A percentile compares a stretch with the other conserved stretches of the same genome.
Conservation (phyloP, 1,140 invertebrate genomes). For the Tenebrio molitor region DNA sequence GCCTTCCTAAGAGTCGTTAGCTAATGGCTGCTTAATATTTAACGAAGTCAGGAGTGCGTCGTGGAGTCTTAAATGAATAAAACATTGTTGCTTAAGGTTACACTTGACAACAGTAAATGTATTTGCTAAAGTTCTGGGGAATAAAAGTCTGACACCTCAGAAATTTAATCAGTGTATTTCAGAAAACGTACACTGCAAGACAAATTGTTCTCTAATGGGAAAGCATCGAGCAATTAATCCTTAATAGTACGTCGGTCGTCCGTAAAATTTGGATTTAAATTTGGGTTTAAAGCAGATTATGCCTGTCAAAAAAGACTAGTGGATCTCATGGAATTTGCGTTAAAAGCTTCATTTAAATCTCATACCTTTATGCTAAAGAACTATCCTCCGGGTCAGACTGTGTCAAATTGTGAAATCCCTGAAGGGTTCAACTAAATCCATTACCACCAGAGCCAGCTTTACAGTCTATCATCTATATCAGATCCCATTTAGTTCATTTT, state of each 20-base stretch:
- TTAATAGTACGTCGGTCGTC: conserved; percentile 24
- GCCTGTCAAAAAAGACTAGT: conserved; percentile 28
- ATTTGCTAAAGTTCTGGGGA: conserved; percentile 40
- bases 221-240: conserved; percentile 30
- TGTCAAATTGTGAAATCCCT: conserved; percentile 31
- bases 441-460: conserved; percentile 24
- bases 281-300: conserved; percentile 28
- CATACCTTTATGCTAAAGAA: conserved; percentile 38
- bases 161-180: conserved; percentile 44
- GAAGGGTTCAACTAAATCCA: conserved; percentile 33
- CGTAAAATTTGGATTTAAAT: conserved; percentile 34
- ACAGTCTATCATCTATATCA: conserved; percentile 23
- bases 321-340: conserved; percentile 20
- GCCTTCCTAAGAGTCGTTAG: conserved; percentile 42
- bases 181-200: conserved; percentile 28
- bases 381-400: conserved; percentile 28
- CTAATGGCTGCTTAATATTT: conserved; percentile 48
- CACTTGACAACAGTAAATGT: conserved; percentile 46
- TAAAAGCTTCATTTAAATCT: conserved; percentile 41
- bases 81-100: conserved; percentile 47
- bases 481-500: conserved; percentile 29
- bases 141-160: conserved; percentile 44
- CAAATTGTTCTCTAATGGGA: conserved; percentile 24
- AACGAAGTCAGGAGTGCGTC: conserved; percentile 46
- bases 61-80: conserved; percentile 45